Conservation (phyloP, 2,888 invertebrate species). For the Caenorhabditis sinica region DNA sequence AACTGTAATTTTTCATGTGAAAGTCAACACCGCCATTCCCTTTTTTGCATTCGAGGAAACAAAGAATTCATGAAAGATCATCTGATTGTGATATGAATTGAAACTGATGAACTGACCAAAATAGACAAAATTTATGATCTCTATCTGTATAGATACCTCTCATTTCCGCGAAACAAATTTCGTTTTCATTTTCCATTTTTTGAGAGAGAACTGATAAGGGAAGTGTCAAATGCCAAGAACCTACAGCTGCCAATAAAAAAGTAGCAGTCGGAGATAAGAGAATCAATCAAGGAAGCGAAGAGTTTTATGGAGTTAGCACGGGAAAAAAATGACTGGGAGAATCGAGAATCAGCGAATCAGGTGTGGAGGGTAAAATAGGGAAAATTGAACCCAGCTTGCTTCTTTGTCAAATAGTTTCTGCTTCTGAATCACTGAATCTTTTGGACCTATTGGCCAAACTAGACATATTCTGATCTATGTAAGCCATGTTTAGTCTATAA, state of each 20-base stretch:
- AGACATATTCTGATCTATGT: too few relatives aligned
- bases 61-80: conserved; percentile 23
- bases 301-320: background rate
- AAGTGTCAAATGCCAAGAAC: conserved; percentile 22
- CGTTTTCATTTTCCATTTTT: conserved; percentile 13
- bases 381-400: background rate
- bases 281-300: background rate
- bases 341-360: background rate
- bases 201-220: conserved; percentile 27
- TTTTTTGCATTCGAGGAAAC: background rate
- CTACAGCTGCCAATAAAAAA: conserved; percentile 16
- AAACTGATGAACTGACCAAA: conserved; percentile 13
- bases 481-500: too few relatives aligned
- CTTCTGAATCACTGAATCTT: too few relatives aligned
- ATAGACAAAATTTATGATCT: conserved; percentile 27
- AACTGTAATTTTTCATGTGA: background rate
- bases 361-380: background rate
- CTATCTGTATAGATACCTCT: background rate
- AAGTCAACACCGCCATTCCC: background rate
- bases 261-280: conserved; percentile 28
- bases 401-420: too few relatives aligned
- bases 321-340: background rate
- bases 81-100: conserved; percentile 3
- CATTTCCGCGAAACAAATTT: conserved; percentile 9
- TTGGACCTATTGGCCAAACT: too few relatives aligned